These are phyloP conservation scores for Alca torda DNA, from an alignment of 2,797 vertebrate species.

Conservation along the genomic window DNA sequence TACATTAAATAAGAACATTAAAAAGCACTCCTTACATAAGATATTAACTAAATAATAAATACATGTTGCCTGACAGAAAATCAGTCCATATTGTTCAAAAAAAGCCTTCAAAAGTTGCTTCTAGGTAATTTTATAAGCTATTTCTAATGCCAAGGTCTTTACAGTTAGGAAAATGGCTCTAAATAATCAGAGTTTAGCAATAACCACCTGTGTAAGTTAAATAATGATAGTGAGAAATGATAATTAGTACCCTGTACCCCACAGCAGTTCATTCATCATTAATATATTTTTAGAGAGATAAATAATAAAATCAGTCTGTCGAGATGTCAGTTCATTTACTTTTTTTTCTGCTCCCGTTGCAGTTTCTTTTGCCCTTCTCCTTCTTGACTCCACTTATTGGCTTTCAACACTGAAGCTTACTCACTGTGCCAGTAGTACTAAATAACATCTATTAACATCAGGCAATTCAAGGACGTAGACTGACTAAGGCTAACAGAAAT, in stretches of 20 bases:
- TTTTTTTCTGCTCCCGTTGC: not conserved
- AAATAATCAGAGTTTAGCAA: not conserved
- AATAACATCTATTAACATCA: not conserved
- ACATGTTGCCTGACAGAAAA: not conserved
- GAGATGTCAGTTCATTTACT: not conserved
- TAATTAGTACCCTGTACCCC: not conserved
- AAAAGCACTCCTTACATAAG: not conserved
- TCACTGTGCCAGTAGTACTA: not conserved
- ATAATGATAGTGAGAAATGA: not conserved
- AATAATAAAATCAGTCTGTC: not conserved
- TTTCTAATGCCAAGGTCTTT: not conserved
- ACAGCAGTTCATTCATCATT: not conserved
- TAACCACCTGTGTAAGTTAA: not conserved
- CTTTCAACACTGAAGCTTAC: not conserved
- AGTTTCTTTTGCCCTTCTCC: not conserved
- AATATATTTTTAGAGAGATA: not conserved
- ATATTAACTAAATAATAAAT: not conserved
- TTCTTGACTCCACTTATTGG: not conserved
- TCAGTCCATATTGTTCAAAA: not conserved
- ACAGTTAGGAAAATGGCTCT: not conserved
- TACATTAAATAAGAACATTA: not conserved
- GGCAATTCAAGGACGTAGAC: not conserved
- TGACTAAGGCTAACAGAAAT: not conserved
- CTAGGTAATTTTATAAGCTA: not conserved
- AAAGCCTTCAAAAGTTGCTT: not conserved